phyloP scores from a whole-genome alignment of 2,888 invertebrate genomes.

The Argyresthia albistria region DNA sequence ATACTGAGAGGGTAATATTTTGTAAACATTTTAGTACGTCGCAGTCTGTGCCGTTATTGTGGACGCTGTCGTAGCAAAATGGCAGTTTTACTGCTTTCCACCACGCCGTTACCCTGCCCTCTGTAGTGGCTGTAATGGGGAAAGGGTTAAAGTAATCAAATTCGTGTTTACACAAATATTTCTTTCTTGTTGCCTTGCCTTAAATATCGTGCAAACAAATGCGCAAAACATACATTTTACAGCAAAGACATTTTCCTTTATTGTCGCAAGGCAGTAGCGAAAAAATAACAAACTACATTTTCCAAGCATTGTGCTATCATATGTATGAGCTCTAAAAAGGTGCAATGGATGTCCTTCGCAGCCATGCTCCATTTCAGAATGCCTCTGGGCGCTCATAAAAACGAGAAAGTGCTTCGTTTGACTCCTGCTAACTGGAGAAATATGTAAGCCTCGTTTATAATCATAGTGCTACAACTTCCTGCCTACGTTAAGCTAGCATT shows the following conservation, averaged over 20 bases:
- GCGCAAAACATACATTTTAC: no score
- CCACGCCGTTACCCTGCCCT: conserved; percentile 25
- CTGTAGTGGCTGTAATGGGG: neutral
- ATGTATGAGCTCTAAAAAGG: no score
- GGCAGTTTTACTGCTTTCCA: conserved; percentile 58
- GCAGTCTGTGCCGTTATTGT: conserved; percentile 64
- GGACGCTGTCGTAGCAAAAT: conserved; percentile 56
- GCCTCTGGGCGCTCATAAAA: conserved; percentile 35
- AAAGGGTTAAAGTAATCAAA: neutral
- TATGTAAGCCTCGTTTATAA: conserved; percentile 15
- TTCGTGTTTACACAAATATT: no score
- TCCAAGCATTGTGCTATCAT: no score
- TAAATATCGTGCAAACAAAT: no score
- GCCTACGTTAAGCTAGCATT: no score
- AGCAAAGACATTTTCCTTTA: no score
- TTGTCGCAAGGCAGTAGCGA: no score
- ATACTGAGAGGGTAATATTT: conserved; percentile 58
- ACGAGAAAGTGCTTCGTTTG: conserved; percentile 34
- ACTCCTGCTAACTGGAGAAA: conserved; percentile 30
- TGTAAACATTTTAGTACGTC: conserved; percentile 67
- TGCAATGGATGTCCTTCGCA: no score
- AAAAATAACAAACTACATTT: no score
- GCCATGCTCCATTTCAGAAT: conserved; percentile 1
- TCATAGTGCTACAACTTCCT: no score
- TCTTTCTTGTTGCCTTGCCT: no score